Percentiles rank a stretch among this genome's conserved stretches.
phyloP scores from a whole-genome alignment of 2,888 invertebrate species.

The Shargacucullia verbasci region DNA sequence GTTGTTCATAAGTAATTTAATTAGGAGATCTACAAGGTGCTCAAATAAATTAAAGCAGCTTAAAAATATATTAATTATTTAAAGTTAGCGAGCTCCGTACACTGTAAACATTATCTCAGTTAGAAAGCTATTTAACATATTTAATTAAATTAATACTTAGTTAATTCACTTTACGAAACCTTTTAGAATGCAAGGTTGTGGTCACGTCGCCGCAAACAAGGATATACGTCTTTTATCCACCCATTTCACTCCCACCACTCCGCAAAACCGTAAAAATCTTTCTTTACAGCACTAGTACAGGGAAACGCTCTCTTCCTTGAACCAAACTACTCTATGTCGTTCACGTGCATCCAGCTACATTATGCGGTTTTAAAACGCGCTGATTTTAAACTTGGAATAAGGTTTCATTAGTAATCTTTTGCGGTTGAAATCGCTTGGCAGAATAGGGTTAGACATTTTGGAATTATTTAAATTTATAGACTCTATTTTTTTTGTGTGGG shows the following conservation, averaged over 20 bases:
- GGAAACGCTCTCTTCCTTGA: constrained; percentile 79
- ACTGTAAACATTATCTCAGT: constrained; percentile 13
- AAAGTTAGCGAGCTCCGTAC: background rate
- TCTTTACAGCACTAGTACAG: constrained; percentile 81
- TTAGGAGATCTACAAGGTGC: too few species aligned
- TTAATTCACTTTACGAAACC: constrained; percentile 64
- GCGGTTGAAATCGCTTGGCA: constrained; percentile 21
- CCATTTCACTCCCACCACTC: constrained; percentile 31
- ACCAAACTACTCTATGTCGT: constrained; percentile 68
- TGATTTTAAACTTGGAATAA: constrained; percentile 57
- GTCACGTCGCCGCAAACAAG: constrained; percentile 82
- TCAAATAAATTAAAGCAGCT: too few species aligned
- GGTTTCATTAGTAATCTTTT: constrained; percentile 34
- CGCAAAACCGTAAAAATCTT: constrained; percentile 80
- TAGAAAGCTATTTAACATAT: constrained; percentile 45
- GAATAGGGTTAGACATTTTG: constrained; percentile 15
- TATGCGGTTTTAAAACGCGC: constrained; percentile 67
- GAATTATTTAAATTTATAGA: background rate
- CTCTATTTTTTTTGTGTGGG: too few species aligned
- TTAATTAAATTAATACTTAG: constrained; percentile 50
- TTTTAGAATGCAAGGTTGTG: constrained; percentile 76
- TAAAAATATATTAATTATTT: too few species aligned
- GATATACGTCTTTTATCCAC: constrained; percentile 69
- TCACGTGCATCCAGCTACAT: constrained; percentile 63
- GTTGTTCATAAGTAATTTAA: too few species aligned